Conservation (phyloP, 2,888 invertebrate species). For the Polyommatus iphigenia region DNA sequence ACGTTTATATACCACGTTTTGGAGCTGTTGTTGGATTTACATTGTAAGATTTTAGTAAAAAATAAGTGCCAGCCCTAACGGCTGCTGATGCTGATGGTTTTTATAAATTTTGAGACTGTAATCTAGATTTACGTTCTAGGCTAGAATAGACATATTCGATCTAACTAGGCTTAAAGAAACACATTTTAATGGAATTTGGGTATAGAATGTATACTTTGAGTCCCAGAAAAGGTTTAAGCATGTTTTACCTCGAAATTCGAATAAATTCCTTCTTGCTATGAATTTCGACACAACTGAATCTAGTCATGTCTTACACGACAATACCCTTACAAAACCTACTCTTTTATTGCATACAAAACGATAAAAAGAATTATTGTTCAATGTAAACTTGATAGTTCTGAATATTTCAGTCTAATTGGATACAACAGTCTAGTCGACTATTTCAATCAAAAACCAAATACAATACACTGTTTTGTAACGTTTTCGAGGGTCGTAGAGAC, state of each 20-base stretch:
- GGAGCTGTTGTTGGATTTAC: neutral
- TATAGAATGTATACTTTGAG: neutral
- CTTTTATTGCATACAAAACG: neutral
- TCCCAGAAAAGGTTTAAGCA: too few relatives aligned
- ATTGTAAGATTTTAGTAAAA: neutral
- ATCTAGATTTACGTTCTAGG: neutral
- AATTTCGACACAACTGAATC: neutral
- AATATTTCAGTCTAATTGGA: neutral
- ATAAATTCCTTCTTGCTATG: too few relatives aligned
- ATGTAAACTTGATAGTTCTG: neutral
- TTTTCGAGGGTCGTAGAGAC: neutral
- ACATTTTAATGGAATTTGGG: neutral
- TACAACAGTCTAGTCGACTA: neutral
- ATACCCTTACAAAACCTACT: neutral
- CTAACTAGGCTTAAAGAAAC: neutral
- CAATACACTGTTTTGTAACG: slow-evolving; percentile 6
- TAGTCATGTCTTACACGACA: neutral
- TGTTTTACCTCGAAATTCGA: too few relatives aligned
- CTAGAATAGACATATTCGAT: neutral
- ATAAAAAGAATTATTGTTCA: neutral
- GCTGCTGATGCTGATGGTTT: neutral
- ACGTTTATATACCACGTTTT: neutral
- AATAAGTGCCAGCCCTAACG: neutral
- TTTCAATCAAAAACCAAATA: slow-evolving; percentile 5
- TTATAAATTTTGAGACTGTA: neutral